A percentile compares a stretch with the other conserved stretches of the same genome.
These are phyloP conservation scores for Eupithecia subfuscata DNA, from an alignment of 2,888 invertebrate species.

Conservation along the genomic window DNA sequence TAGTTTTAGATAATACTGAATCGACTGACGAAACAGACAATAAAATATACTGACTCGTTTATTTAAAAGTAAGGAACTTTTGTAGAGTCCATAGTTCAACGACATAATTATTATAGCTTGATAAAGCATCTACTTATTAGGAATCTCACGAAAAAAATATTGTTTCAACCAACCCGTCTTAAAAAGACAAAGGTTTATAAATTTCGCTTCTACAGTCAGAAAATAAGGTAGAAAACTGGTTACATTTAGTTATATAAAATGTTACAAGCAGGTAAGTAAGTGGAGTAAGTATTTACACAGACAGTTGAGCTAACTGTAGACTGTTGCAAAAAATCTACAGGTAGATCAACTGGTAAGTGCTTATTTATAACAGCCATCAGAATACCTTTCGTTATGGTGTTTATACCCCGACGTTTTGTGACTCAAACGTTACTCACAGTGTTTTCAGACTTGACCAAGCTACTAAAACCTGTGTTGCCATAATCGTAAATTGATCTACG, in stretches of 20 bases:
- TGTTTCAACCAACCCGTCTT: neutral
- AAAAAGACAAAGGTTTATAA: neutral
- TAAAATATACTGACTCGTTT: neutral
- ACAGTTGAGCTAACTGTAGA: neutral
- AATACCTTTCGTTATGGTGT: slow-evolving; percentile 41
- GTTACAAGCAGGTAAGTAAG: neutral
- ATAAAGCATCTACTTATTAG: neutral
- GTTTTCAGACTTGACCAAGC: slow-evolving; percentile 21
- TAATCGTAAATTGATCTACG: slow-evolving; percentile 22
- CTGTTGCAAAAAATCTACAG: neutral
- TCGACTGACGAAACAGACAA: slow-evolving; percentile 14
- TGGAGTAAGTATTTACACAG: neutral
- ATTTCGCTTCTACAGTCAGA: neutral
- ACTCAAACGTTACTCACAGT: slow-evolving; percentile 45
- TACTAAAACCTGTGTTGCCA: slow-evolving; percentile 31
- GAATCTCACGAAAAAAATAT: neutral
- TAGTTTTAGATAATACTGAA: slow-evolving; percentile 28
- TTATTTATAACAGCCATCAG: neutral
- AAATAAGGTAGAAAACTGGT: neutral
- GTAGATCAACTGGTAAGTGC: neutral
- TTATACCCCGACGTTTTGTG: slow-evolving; percentile 28
- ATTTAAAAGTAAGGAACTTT: neutral
- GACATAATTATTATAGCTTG: neutral
- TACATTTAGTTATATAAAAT: neutral
- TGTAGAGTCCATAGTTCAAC: neutral